Conservation (phyloP, 2,888 invertebrate species). For the Eilema griseolum region DNA sequence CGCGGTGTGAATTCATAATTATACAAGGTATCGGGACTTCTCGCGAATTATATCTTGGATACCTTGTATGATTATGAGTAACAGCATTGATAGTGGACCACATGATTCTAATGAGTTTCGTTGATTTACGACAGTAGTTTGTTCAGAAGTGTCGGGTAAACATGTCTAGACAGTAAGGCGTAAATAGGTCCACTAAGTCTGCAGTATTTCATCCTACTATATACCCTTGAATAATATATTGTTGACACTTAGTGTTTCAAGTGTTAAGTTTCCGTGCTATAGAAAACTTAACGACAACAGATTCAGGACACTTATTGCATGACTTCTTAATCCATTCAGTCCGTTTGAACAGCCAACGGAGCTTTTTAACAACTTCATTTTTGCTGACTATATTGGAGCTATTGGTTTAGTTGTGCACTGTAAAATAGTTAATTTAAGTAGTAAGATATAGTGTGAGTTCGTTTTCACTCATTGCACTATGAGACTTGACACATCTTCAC, state of each 20-base stretch:
- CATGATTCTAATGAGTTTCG: constrained; percentile 6
- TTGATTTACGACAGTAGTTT: constrained; percentile 26
- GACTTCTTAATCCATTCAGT: too few species aligned
- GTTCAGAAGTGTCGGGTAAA: constrained; percentile 13
- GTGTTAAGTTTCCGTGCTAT: not conserved
- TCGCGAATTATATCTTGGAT: too few species aligned
- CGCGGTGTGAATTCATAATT: too few species aligned
- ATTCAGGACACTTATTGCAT: too few species aligned
- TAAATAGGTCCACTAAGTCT: constrained; percentile 17
- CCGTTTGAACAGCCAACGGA: too few species aligned
- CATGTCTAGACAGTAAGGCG: constrained; percentile 20
- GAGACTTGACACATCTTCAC: not conserved
- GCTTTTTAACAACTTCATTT: not conserved
- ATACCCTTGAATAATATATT: not conserved
- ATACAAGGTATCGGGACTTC: too few species aligned
- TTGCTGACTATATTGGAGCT: too few species aligned
- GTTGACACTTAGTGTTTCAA: not conserved
- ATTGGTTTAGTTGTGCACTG: too few species aligned
- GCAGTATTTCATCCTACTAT: constrained; percentile 13
- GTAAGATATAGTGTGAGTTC: too few species aligned
- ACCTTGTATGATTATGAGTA: not conserved
- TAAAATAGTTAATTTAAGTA: too few species aligned
- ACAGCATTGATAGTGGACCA: not conserved
- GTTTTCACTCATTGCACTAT: too few species aligned
- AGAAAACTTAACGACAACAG: too few species aligned